Base-by-base conservation (phyloP, 2,113 vertebrate genomes). In the Zapus hudsonius region DNA sequence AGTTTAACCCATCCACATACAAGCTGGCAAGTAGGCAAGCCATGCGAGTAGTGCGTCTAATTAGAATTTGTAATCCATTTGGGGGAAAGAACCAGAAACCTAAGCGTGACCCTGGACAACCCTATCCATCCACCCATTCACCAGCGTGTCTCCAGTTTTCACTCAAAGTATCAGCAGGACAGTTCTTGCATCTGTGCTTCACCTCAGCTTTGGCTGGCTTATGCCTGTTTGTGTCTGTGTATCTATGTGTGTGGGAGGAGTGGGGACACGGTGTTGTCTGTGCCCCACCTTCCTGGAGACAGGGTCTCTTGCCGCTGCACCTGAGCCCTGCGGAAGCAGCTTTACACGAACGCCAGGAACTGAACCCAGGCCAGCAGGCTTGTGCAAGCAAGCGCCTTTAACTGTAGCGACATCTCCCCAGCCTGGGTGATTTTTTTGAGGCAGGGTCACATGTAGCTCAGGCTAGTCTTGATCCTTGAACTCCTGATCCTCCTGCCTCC, bases 61-160 rank as follows among this genome's bases (percentile, higher is more conserved):
- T 93, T 31, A 23, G 79, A 89, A 64, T 69, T 52, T 81, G 64
- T 74, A 40, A 64, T 11, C 10, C 69, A 44, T 55, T 40, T 72
- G 52, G 63, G 16, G 42, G 44, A 89, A 93, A 93, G 31, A 84
- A 80, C 40, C 4, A 75, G 70, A 91, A 91, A 36, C 19, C 33
- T 36, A 36, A 42, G 5, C n/a, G 2, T n/a, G 79, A 67, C 20
- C 82, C n/a, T 29, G 10, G 44, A 72, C 4, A 15, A 13, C 31
- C 40, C 67, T 72, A 61, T 12, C 10, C 44, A 27, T 55, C 16
- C 13, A 76, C 38, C 33, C 72, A 27, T n/a, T 85, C n/a, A 20
- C 1, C 27, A 38, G 63, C 47, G 73, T 2, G 44, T 33, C 22
- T 42, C 33, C 59, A 67, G 9, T 59, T 64, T 79, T 7, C 33